Evolutionary conservation across 1,140 invertebrate species (phyloP).

Genomic region (Drosophila sp.): DNA sequence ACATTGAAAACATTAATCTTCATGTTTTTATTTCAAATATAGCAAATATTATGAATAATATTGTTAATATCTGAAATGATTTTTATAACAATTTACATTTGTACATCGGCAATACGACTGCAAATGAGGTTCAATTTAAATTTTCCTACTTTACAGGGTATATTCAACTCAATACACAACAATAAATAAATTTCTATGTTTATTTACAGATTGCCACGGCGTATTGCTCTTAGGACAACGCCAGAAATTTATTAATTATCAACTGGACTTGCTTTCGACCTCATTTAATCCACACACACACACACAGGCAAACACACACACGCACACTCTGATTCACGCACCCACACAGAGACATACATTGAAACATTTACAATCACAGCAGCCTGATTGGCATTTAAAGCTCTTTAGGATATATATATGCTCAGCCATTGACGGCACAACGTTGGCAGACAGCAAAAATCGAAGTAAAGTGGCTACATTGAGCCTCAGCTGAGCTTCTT

Average conservation of each 20-base stretch:
- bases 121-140: too few relatives aligned
- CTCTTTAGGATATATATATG: constrained; percentile 72
- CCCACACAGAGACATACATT: constrained; percentile 22
- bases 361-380: constrained; percentile 56
- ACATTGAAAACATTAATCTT: too few relatives aligned
- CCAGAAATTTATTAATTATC: constrained; percentile 78
- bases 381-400: constrained; percentile 79
- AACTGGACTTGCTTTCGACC: constrained; percentile 43
- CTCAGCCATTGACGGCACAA: constrained; percentile 50
- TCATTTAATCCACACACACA: constrained; percentile 24
- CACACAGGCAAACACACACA: constrained; percentile 20
- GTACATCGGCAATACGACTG: too few relatives aligned
- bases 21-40: too few relatives aligned
- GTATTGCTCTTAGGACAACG: constrained; percentile 47
- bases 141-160: too few relatives aligned
- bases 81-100: too few relatives aligned
- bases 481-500: constrained; percentile 78
- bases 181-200: constrained; percentile 30
- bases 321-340: constrained; percentile 27
- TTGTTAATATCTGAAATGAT: too few relatives aligned
- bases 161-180: constrained; percentile 1
- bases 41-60: too few relatives aligned
- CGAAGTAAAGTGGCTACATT: constrained; percentile 76
- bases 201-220: constrained; percentile 1
- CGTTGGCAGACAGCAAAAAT: constrained; percentile 71